Evolutionary conservation across 2,888 invertebrate genomes (phyloP).

Genomic region (Napeogenes sylphis): DNA sequence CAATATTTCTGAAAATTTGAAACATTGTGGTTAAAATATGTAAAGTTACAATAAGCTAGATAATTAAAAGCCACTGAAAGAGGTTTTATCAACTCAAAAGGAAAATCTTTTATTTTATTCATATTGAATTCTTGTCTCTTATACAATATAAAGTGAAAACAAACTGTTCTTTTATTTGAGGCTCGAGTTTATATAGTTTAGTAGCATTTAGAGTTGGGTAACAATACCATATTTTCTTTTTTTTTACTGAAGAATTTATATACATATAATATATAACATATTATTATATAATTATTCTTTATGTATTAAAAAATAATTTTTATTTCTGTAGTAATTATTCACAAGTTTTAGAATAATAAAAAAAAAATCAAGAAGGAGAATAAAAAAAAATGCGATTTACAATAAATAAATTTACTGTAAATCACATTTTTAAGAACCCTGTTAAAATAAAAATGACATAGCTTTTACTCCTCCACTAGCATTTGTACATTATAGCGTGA

Average conservation of each 20-base stretch:
- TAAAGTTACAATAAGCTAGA: conserved; percentile 28
- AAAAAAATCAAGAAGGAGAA: no score
- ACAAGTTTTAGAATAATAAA: no score
- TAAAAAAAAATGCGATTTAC: no score
- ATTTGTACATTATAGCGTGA: not conserved
- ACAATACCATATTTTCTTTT: no score
- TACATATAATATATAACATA: no score
- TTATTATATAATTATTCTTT: no score
- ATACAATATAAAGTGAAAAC: conserved; percentile 8
- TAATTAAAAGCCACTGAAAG: conserved; percentile 29
- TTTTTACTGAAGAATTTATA: no score
- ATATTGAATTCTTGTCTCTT: conserved; percentile 16
- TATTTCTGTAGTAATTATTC: no score
- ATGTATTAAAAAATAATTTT: no score
- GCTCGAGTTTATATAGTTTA: not conserved
- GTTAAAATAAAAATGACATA: not conserved
- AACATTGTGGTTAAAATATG: conserved; percentile 26
- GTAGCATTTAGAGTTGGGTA: not conserved
- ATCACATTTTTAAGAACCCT: no score
- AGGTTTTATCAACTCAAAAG: conserved; percentile 29
- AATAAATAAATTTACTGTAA: no score
- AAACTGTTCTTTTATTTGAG: conserved; percentile 2
- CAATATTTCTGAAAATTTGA: conserved; percentile 24
- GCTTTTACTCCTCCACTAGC: not conserved
- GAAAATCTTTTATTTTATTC: conserved; percentile 26